Evolutionary conservation across 2,797 vertebrate genomes (phyloP).

Genomic region (Chaenodraco wilsoni): DNA sequence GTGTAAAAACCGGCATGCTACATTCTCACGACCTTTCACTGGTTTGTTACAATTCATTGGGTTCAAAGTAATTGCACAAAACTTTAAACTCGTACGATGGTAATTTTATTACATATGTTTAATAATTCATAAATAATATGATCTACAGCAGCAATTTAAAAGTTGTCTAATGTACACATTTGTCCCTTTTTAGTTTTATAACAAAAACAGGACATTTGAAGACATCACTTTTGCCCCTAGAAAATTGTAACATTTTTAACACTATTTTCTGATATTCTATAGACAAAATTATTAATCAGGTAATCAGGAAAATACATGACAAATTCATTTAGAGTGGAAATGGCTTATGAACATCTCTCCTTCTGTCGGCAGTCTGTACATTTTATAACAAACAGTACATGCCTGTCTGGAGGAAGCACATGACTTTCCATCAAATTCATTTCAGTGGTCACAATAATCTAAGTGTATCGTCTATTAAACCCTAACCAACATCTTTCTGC

Average conservation of each 20-base stretch:
- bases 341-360: neutral
- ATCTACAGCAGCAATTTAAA: too few species aligned
- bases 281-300: neutral
- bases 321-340: neutral
- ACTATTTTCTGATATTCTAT: neutral
- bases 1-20: neutral
- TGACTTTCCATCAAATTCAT: neutral
- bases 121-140: too few species aligned
- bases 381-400: neutral
- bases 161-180: neutral
- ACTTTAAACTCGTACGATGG: neutral
- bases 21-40: neutral
- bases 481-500: neutral
- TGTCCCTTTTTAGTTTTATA: neutral
- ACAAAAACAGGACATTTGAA: neutral
- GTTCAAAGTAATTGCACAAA: neutral
- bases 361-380: neutral
- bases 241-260: neutral
- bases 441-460: neutral
- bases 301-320: neutral
- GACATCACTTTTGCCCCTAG: neutral
- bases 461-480: neutral
- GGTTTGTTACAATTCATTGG: neutral
- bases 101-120: too few species aligned
- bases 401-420: neutral